Evolutionary conservation across 2,113 vertebrate genomes (phyloP).

Genomic region (Circaetus cinerascens): DNA sequence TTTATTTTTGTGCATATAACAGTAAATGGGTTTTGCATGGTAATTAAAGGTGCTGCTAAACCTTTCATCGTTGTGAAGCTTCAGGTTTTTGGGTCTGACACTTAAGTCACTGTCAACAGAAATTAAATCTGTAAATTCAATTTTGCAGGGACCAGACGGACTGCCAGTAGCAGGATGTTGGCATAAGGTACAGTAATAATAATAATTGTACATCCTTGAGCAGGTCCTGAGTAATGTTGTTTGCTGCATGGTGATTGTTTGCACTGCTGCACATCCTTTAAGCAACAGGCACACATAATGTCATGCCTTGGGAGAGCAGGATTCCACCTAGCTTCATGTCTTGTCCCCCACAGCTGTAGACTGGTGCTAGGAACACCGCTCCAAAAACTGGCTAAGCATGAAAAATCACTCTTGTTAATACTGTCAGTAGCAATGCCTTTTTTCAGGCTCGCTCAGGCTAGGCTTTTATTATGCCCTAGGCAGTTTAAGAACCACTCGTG

Average conservation of each 20-base stretch:
- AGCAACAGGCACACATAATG: accelerated
- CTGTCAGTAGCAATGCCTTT: neutral
- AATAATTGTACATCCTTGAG: neutral
- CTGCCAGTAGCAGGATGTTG: slow-evolving; percentile 94
- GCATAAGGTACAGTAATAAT: slow-evolving; percentile 85
- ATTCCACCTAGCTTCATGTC: neutral
- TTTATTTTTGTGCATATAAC: neutral
- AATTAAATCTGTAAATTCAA: neutral
- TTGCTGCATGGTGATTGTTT: neutral
- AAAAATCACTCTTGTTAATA: neutral
- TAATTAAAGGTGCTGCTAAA: neutral
- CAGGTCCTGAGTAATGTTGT: neutral
- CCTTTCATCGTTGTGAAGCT: neutral
- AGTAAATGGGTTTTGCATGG: neutral
- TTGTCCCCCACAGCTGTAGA: neutral
- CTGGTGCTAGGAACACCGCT: neutral
- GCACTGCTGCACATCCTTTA: neutral
- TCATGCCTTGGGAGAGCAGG: neutral
- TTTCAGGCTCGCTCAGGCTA: neutral
- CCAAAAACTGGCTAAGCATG: neutral
- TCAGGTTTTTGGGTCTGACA: neutral
- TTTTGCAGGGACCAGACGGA: slow-evolving; percentile 88
- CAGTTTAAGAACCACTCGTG: neutral
- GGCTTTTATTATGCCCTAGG: neutral
- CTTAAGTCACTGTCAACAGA: neutral